These are phyloP conservation scores for Hydractinia symbiolongicarpus DNA, from an alignment of 30 jellyfish, hydroid and myxozoan genomes.

Conservation along the genomic window DNA sequence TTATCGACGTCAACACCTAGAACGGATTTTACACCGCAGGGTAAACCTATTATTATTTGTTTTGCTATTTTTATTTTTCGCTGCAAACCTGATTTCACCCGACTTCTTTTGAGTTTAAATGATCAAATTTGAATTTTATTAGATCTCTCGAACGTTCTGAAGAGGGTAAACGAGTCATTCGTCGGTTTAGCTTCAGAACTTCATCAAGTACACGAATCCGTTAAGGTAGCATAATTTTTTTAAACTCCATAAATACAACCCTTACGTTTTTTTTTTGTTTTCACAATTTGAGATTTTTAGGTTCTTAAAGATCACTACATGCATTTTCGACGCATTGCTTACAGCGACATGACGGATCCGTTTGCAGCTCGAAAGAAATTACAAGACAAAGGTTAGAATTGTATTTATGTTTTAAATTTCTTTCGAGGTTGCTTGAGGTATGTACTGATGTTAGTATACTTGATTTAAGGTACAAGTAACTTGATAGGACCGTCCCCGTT, in stretches of 20 bases:
- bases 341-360: slow-evolving; percentile 45
- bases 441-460: background rate
- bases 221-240: slow-evolving; percentile 38
- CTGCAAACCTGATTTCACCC: background rate
- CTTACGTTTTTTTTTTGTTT: no score
- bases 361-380: slow-evolving; percentile 37
- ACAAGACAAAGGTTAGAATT: background rate
- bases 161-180: slow-evolving; percentile 66
- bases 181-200: slow-evolving; percentile 77
- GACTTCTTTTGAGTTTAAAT: background rate
- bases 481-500: slow-evolving; percentile 33
- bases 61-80: background rate
- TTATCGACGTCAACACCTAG: slow-evolving; percentile 50
- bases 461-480: background rate
- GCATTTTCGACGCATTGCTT: slow-evolving; percentile 49
- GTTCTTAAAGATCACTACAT: slow-evolving; percentile 44
- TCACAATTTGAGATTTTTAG: slow-evolving; percentile 14
- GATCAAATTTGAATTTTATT: background rate
- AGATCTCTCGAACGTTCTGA: slow-evolving; percentile 27
- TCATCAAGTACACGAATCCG: slow-evolving; percentile 62
- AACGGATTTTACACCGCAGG: slow-evolving; percentile 70
- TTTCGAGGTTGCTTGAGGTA: background rate
- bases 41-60: slow-evolving; percentile 7
- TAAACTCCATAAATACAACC: background rate
- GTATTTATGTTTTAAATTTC: background rate